These are phyloP conservation scores for Invenusta paracnida DNA, from an alignment of 2,888 invertebrate genomes.

Conservation along the genomic window DNA sequence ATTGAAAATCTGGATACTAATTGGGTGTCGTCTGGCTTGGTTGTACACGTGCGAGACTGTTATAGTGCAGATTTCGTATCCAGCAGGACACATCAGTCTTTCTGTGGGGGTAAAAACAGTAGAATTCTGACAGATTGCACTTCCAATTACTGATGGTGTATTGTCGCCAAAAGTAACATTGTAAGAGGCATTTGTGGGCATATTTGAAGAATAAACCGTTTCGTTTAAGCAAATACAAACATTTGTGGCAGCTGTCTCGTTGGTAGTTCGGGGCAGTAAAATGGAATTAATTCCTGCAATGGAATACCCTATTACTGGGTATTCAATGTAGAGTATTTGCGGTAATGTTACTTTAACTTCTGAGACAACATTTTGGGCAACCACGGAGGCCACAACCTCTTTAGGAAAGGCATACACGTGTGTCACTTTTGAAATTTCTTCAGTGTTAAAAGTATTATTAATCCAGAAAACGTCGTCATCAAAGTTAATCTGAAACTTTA, in stretches of 20 bases:
- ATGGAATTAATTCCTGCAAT: neutral
- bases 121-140: neutral
- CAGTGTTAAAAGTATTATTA: neutral
- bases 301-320: neutral
- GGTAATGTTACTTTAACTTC: neutral
- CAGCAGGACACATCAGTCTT: neutral
- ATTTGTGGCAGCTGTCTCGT: neutral
- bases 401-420: neutral
- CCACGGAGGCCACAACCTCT: neutral
- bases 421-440: neutral
- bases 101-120: neutral
- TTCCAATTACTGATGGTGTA: neutral
- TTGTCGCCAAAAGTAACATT: neutral
- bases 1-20: neutral
- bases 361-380: neutral
- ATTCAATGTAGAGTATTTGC: neutral
- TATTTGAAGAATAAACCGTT: neutral
- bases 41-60: neutral
- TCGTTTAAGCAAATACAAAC: neutral
- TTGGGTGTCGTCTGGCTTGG: neutral
- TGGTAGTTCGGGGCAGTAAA: neutral
- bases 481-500: neutral
- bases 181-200: conserved; percentile 16
- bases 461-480: neutral
- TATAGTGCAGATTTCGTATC: neutral